Base-by-base conservation (phyloP, 2,797 vertebrate genomes). In the Pitangus sulphuratus region DNA sequence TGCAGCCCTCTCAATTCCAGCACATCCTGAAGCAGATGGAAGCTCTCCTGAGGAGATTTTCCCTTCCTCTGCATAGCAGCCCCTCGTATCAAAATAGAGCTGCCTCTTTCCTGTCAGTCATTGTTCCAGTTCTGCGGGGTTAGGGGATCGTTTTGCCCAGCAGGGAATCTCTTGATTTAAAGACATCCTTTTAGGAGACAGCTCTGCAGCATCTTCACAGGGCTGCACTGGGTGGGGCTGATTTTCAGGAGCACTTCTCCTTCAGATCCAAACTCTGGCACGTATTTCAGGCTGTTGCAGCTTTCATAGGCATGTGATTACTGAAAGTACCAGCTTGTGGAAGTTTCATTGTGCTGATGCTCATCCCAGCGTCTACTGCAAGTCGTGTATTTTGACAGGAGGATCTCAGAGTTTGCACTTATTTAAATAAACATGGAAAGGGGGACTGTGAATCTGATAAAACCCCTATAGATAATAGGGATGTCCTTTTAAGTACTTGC, bases 91-190 rank as follows among this genome's bases (percentile, higher is more conserved):
- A 89, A 96, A 94, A 93, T 25, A 87, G 75, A 84, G 84, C 22
- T 68, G 45, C 80, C 92, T 92, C 93, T 95, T 97, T 96, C 89
- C 91, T 92, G 79, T 78, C 64, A 48, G 28, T 85, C 92, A 95
- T 84, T 95, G 92, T 96, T 94, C 62, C 62, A 66, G 2, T 21
- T 51, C 62, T 60, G 25, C 0, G 0, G 42, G 87, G 89, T 96
- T 93, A 96, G 70, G n/a, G 87, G 87, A 94, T 87, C 70, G 90
- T 58, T 85, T 37, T 80, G 78, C 44, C 45, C 58, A 82, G 62
- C 47, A 11, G 5, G 71, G 51, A 64, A 77, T 4, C 75, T 76
- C 64, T 78, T 82, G 82, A 90, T 84, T 92, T 92, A 95, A 57
- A 89, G 42, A 92, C 30, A 92, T 84, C 79, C 57, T 95, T 75